Percentiles rank a stretch among this genome's conserved stretches.
phyloP scores from a whole-genome alignment of 2,888 invertebrate genomes.

The Scaptomyza parva region DNA sequence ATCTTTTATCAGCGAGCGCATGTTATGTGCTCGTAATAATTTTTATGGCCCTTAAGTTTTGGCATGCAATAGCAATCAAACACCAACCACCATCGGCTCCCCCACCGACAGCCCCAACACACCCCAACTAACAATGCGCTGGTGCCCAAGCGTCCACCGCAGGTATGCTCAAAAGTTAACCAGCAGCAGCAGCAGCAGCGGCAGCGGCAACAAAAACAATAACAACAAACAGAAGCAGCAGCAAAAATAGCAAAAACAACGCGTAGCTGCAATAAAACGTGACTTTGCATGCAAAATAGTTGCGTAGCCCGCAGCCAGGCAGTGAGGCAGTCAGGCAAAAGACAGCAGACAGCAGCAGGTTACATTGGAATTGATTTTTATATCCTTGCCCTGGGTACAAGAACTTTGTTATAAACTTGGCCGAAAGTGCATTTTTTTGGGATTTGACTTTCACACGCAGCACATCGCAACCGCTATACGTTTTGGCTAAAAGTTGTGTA shows the following conservation, averaged over 20 bases:
- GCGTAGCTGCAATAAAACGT: conserved; percentile 81
- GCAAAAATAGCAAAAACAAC: conserved; percentile 34
- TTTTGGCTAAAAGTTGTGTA: background rate
- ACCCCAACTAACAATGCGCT: conserved; percentile 39
- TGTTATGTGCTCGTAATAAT: conserved; percentile 77
- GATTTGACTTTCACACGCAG: background rate
- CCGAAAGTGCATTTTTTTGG: conserved; percentile 3
- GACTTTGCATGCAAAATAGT: conserved; percentile 82
- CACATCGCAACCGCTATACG: background rate
- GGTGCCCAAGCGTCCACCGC: conserved; percentile 48
- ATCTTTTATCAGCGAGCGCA: conserved; percentile 48
- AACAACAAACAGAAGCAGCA: conserved; percentile 12
- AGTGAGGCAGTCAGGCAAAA: conserved; percentile 17
- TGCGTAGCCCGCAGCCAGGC: conserved; percentile 55
- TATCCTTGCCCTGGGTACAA: conserved; percentile 23
- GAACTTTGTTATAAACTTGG: conserved; percentile 37
- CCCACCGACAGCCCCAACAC: background rate
- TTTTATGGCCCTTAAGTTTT: conserved; percentile 74
- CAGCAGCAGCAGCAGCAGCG: conserved; percentile 22
- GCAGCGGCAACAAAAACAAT: conserved; percentile 16
- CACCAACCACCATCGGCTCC: background rate
- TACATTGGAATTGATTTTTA: conserved; percentile 75
- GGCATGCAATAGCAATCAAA: conserved; percentile 45
- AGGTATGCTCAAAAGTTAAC: conserved; percentile 78
- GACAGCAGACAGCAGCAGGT: conserved; percentile 48